Evolutionary conservation across 2,113 vertebrate genomes (phyloP).

Genomic region (Polypterus senegalus): DNA sequence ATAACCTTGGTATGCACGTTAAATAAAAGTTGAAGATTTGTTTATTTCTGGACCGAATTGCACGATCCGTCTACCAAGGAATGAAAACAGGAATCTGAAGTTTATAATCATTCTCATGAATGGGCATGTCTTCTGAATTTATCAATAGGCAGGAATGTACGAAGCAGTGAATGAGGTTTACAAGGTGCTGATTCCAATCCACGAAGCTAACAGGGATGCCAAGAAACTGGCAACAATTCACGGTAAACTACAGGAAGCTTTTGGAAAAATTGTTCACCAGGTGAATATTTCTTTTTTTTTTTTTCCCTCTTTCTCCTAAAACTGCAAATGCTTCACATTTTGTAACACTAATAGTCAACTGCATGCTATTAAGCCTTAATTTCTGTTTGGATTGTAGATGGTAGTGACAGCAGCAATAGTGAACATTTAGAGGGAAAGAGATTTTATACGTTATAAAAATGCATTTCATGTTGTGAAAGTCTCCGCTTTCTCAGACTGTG

Average conservation of each 20-base stretch:
- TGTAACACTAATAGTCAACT: no score
- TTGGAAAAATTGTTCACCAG: conserved; percentile 98
- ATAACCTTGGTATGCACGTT: conserved; percentile 3
- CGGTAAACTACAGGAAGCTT: conserved; percentile 98
- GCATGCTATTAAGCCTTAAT: no score
- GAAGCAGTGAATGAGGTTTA: conserved; percentile 97
- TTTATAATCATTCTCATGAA: no score
- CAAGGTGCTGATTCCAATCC: conserved; percentile 95
- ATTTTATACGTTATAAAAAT: no score
- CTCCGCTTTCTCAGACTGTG: no score
- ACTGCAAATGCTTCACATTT: no score
- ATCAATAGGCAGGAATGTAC: conserved; percentile 83
- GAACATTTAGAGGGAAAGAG: no score
- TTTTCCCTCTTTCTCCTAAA: not conserved
- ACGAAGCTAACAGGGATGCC: conserved; percentile 94
- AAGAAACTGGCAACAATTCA: conserved; percentile 95
- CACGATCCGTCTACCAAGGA: conserved; percentile 16
- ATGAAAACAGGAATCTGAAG: no score
- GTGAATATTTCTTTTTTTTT: conserved; percentile 49
- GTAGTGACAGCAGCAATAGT: no score
- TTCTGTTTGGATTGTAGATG: no score
- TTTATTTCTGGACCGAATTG: conserved; percentile 9
- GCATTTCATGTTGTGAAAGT: no score
- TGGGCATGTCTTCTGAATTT: conserved; percentile 22
- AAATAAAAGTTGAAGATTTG: not conserved